Base-by-base conservation (phyloP, 2,797 vertebrate species). In the Hirundo rustica region DNA sequence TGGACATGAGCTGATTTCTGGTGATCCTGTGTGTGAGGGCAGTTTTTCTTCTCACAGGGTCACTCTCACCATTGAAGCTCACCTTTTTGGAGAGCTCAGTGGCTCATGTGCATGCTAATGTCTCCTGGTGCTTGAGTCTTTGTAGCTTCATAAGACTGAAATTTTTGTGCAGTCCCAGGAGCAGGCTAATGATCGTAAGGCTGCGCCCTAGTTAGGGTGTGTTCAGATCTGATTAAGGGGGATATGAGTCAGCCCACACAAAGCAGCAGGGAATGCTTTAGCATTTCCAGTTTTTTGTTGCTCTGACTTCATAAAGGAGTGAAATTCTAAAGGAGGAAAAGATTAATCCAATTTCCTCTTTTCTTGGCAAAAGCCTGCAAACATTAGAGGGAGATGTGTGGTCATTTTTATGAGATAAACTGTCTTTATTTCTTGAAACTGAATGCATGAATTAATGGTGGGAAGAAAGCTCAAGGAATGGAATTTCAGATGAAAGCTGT, bases 321-420 rank as follows among this genome's bases (percentile, higher is more conserved):
- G 71, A 53, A 95, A 96, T 95, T 85, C 81, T 94, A 87, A 96
- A 95, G 91, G 61, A 92, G 88, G 88, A 92, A 96, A 83, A 95
- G 27, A 27, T 80, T 91, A 85, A 89, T 91, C 23, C 3, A 1
- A 11, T 68, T 93, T 91, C 93, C 87, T 89, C 9, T 60, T 85
- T 72, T 34, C 68, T 79, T 85, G 62, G 27, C 34, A 72, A 77
- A 88, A 89, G 23, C 36, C 15, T 82, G 38, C 15, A 26, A 57
- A 88, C 10, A 25, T 23, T 83, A 29, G 17, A 54, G 68, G 22
- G 42, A 91, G 40, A 25, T 34, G 11, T 61, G 42, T 47, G 34
- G 38, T 71, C 42, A n/a, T 80, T 92, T 85, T 77, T 74, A 32
- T 65, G n/a, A 77, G 60, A 44, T 58, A 75, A 25, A 25, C 25